phyloP scores from a whole-genome alignment of 30 jellyfish, hydroid and myxozoan species.

The Hydractinia symbiolongicarpus region DNA sequence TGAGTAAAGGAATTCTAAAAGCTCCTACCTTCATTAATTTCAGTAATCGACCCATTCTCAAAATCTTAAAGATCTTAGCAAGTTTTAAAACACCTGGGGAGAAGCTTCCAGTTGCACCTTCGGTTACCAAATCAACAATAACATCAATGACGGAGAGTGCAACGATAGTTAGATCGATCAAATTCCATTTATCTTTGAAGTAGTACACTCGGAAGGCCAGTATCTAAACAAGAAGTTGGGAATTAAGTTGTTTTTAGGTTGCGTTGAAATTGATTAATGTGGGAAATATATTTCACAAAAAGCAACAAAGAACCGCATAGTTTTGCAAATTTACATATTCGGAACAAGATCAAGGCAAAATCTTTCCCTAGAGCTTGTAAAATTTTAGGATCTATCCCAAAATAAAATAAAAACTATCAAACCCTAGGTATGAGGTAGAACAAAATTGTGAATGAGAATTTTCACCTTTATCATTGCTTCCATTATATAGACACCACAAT shows the following conservation, averaged over 20 bases:
- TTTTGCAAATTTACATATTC: too few species aligned
- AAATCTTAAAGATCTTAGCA: slow-evolving; percentile 62
- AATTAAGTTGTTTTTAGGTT: not conserved
- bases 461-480: slow-evolving; percentile 81
- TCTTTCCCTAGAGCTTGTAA: too few species aligned
- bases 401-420: too few species aligned
- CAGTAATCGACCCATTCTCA: slow-evolving; percentile 86
- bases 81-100: slow-evolving; percentile 81
- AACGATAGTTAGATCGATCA: slow-evolving; percentile 62
- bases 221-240: slow-evolving; percentile 21
- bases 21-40: slow-evolving; percentile 69
- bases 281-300: too few species aligned
- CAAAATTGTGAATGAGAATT: not conserved
- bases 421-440: not conserved
- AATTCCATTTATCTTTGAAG: slow-evolving; percentile 75
- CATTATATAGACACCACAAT: slow-evolving; percentile 54
- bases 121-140: slow-evolving; percentile 58
- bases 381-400: too few species aligned
- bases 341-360: too few species aligned
- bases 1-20: not conserved
- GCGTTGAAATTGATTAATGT: too few species aligned
- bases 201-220: slow-evolving; percentile 70
- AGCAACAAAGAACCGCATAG: too few species aligned
- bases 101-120: slow-evolving; percentile 57
- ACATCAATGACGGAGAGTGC: slow-evolving; percentile 61